Conservation (phyloP, 2,888 invertebrate species). For the Drosophila atroscutellata region DNA sequence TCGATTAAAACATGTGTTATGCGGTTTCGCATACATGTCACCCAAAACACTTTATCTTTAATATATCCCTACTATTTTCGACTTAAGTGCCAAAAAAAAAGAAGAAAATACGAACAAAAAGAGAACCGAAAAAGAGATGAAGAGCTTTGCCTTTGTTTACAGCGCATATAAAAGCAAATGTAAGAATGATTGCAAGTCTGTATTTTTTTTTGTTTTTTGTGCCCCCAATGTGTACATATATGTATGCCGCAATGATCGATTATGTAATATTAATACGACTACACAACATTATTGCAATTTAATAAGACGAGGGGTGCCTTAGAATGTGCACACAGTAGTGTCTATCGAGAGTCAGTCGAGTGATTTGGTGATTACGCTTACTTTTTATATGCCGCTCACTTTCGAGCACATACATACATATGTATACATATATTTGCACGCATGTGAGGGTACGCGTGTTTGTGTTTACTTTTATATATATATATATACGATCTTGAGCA, state of each 20-base stretch:
- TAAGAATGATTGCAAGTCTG: slow-evolving; percentile 20
- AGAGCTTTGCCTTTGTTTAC: slow-evolving; percentile 41
- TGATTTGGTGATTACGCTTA: slow-evolving; percentile 53
- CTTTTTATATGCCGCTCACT: slow-evolving; percentile 42
- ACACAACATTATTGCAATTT: slow-evolving; percentile 50
- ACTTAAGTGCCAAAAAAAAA: slow-evolving; percentile 2
- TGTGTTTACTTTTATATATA: slow-evolving; percentile 6
- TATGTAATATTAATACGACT: slow-evolving; percentile 67
- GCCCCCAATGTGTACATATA: slow-evolving; percentile 12
- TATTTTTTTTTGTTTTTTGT: slow-evolving; percentile 8
- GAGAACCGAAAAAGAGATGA: slow-evolving; percentile 26
- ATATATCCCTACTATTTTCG: slow-evolving; percentile 32
- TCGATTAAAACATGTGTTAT: background rate
- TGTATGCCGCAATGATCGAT: slow-evolving; percentile 60
- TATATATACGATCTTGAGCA: slow-evolving; percentile 62
- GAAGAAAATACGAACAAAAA: slow-evolving; percentile 4
- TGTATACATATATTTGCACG: slow-evolving; percentile 1
- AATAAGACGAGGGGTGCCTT: slow-evolving; percentile 45
- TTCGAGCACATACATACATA: slow-evolving; percentile 14
- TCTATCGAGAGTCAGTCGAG: slow-evolving; percentile 35
- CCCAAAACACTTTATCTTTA: slow-evolving; percentile 20
- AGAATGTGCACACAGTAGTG: slow-evolving; percentile 46
- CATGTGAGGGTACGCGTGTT: slow-evolving; percentile 3
- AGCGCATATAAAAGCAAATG: background rate
- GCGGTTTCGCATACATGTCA: slow-evolving; percentile 8